A percentile compares a stretch with the other conserved stretches of the same genome.
Evolutionary conservation across 2,113 vertebrate genomes (phyloP).

Genomic region (Hymenochirus boettgeri): DNA sequence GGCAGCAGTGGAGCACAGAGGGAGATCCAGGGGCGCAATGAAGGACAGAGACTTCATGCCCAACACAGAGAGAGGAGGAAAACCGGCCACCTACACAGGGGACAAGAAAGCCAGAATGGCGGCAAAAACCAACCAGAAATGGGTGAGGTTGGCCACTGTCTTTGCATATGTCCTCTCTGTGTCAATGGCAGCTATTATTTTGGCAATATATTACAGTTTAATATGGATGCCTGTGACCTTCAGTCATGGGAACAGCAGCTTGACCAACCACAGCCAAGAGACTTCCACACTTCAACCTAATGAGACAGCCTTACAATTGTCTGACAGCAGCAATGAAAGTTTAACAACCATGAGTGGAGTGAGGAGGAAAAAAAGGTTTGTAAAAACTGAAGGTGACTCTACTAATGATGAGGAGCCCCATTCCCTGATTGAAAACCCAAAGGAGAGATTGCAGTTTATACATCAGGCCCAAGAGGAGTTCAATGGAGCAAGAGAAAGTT

Average conservation of each 20-base stretch:
- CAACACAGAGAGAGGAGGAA: constrained; percentile 92
- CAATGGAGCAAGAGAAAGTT: not conserved
- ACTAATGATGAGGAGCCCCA: not conserved
- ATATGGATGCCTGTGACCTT: constrained; percentile 85
- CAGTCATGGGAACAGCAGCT: constrained; percentile 54
- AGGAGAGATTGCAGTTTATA: not conserved
- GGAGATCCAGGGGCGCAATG: constrained; percentile 84
- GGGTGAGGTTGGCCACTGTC: constrained; percentile 95
- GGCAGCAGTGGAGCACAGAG: constrained; percentile 88
- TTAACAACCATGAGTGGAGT: not conserved
- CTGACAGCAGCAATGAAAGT: not conserved
- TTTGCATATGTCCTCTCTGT: constrained; percentile 95
- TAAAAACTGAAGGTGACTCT: not conserved
- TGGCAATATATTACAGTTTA: constrained; percentile 95
- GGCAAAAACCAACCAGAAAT: constrained; percentile 98
- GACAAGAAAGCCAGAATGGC: constrained; percentile 99
- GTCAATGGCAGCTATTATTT: constrained; percentile 93
- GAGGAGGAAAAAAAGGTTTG: constrained; percentile 10
- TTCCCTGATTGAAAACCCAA: not conserved
- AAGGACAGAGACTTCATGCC: constrained; percentile 89
- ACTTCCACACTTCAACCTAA: constrained; percentile 5
- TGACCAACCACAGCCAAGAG: constrained; percentile 48
- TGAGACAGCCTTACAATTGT: constrained; percentile 13
- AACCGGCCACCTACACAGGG: constrained; percentile 94
- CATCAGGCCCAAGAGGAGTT: not conserved